Conservation (phyloP, 2,113 vertebrate genomes). For the Cromileptes altivelis region DNA sequence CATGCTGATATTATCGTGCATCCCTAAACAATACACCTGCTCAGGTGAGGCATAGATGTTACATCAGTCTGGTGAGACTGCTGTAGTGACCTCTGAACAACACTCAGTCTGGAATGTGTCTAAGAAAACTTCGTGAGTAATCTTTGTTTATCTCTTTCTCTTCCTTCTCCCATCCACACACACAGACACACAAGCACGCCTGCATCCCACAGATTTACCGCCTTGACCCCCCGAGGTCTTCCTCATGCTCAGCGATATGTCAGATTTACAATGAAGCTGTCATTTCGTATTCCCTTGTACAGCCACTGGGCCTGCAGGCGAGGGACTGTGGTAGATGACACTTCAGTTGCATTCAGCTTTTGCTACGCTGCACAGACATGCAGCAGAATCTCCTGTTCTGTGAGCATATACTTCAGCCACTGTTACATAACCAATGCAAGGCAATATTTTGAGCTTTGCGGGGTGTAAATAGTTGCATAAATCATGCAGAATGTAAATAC, state of each 20-base stretch:
- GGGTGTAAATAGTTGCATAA: not conserved
- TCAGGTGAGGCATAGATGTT: not conserved
- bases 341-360: constrained; percentile 35
- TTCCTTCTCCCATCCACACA: constrained; percentile 1
- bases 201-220: constrained; percentile 16
- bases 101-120: not conserved
- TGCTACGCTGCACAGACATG: constrained; percentile 51
- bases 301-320: constrained; percentile 36
- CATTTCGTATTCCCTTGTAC: constrained; percentile 47
- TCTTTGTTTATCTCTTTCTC: constrained; percentile 10
- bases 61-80: not conserved
- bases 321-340: constrained; percentile 11
- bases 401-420: not conserved
- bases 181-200: not conserved
- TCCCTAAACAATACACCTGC: not conserved
- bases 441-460: not conserved
- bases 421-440: not conserved
- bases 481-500: not conserved
- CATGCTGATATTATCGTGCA: too few species aligned
- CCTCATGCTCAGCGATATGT: constrained; percentile 31
- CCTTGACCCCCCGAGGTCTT: constrained; percentile 38
- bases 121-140: not conserved
- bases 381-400: not conserved
- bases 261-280: constrained; percentile 54
- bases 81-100: not conserved